Evolutionary conservation across 1,140 invertebrate genomes (phyloP), one percentile per base, ranked within the genome.

Genomic region (Lepidotrigona ventralis): DNA sequence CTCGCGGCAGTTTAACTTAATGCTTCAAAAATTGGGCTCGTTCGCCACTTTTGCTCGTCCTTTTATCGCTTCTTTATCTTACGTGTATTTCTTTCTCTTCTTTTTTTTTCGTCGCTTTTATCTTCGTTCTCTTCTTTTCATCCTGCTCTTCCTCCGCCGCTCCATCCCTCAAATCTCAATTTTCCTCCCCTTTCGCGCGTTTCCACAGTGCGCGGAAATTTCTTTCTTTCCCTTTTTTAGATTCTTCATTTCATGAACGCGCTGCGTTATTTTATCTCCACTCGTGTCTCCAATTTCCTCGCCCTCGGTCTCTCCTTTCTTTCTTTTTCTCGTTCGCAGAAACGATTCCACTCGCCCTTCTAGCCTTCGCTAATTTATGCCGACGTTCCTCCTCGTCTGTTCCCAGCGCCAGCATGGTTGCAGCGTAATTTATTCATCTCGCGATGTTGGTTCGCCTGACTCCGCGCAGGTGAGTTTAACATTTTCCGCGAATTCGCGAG

Each of bases 1-100:
- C 60, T 70, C n/a, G 39, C 26, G 33, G 39, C 23, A 69, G 39
- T 81, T 75, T 68, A 75, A 75, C 46, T 56, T 81, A 68, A 81
- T 53, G 71, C 39, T 26, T 77, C n/a, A 78, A 78, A 70, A 82
- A 76, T 77, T 82, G 53, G 15, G 0, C 1, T 39, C 4, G 15
- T 15, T 14, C 87, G 3, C 79, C 23, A 26, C 12, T 1, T 33
- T 14, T 11, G 12, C n/a, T 63, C 71, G 26, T 54, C 33, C 51
- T 17, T 54, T 21, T 8, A 8, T 46, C 39, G 39, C 39, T 46
- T 46, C 39, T 46, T 46, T 46, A 6, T 4, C 26, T 54, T 12
- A 14, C 26, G 64, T 66, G 64, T 66, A 66, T 66, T 66, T 66
- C 17, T 33, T 15, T 46, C 51, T n/a, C 68, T 19, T n/a, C n/a